These are phyloP conservation scores for Slavum lentiscoides DNA, from an alignment of 2,888 invertebrate genomes.

Conservation along the genomic window DNA sequence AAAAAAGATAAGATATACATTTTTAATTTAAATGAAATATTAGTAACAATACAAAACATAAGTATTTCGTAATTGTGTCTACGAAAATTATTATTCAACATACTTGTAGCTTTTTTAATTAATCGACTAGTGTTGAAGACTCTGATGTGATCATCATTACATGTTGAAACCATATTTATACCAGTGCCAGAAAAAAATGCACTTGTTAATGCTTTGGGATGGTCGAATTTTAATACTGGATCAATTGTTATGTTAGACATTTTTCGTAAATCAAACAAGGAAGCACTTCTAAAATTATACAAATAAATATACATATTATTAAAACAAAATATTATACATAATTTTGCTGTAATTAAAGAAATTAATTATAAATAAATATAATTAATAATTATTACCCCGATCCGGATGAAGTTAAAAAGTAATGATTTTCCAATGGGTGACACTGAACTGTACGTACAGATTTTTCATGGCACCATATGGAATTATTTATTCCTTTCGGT, in stretches of 20 bases:
- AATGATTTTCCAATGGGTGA: slow-evolving; percentile 59
- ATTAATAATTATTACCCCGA: slow-evolving; percentile 58
- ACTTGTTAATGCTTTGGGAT: slow-evolving; percentile 58
- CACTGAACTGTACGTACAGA: slow-evolving; percentile 59
- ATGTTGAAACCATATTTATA: slow-evolving; percentile 60
- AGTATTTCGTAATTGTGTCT: background rate
- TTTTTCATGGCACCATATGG: slow-evolving; percentile 56
- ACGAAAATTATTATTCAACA: background rate
- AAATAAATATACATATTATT: slow-evolving; percentile 13
- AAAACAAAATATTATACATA: background rate
- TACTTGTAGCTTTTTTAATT: slow-evolving; percentile 47
- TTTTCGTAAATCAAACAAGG: slow-evolving; percentile 60
- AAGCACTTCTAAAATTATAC: slow-evolving; percentile 56
- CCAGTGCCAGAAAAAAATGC: slow-evolving; percentile 62
- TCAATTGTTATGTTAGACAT: slow-evolving; percentile 57
- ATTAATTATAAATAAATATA: background rate
- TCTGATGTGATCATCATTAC: slow-evolving; percentile 60
- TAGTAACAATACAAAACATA: too few species aligned
- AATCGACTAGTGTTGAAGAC: slow-evolving; percentile 55
- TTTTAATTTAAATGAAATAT: too few species aligned
- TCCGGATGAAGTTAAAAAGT: slow-evolving; percentile 60
- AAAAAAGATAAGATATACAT: too few species aligned
- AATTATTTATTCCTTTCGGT: slow-evolving; percentile 44
- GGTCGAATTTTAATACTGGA: slow-evolving; percentile 56
- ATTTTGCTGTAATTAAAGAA: background rate